Base-by-base conservation (phyloP, 2,888 invertebrate genomes). In the Parthenolecanium corni region DNA sequence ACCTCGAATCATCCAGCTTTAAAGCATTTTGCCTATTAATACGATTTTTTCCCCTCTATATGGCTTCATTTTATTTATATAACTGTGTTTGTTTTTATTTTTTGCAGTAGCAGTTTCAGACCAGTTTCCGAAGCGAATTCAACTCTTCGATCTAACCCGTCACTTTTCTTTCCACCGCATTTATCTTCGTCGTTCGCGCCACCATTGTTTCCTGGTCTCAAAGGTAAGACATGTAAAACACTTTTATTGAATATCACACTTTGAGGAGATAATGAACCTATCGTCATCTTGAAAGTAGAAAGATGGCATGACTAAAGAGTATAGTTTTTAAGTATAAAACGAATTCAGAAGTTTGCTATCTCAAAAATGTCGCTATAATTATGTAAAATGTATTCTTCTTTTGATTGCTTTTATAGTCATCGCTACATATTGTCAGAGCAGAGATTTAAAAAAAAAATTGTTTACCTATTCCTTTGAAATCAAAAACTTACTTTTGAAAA, bases 161-260 rank as follows among this genome's bases (percentile, higher is more conserved):
- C 89, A 14, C 77, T 90, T 65, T 89, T 90, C 77, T 82, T 89
- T 72, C 87, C 89, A 56, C 87, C 89, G 14, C 89, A 89, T 74
- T 77, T 89, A 70, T 82, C 80, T 46, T 83, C 83, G 71, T 76
- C 83, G 71, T 76, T 82, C 67, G 79, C 83, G 58, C 89, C 89
- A 69, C 89, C 89, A 6, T 79, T 90, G 69, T 90, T 90, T 74
- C 84, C 86, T 61, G 78, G 80, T 63, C 77, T 88, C 66, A 88
- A 88, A 85, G 87, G 87, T 86, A 76, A 76, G 72, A 49, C 52
- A 16, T 47, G 46, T 44, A 18, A 42, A 25, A 42, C 16, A 9
- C 12, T 53, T 57, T 14, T 51, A 40, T 47, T 16, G 2, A 24
- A 2, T 20, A 42, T 14, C 11, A 49, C 38, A 46, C 14, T 14